A percentile compares a stretch with the other conserved stretches of the same genome.
Conservation (phyloP, 2,113 vertebrate genomes). For the Brachyhypopomus occidentalis region DNA sequence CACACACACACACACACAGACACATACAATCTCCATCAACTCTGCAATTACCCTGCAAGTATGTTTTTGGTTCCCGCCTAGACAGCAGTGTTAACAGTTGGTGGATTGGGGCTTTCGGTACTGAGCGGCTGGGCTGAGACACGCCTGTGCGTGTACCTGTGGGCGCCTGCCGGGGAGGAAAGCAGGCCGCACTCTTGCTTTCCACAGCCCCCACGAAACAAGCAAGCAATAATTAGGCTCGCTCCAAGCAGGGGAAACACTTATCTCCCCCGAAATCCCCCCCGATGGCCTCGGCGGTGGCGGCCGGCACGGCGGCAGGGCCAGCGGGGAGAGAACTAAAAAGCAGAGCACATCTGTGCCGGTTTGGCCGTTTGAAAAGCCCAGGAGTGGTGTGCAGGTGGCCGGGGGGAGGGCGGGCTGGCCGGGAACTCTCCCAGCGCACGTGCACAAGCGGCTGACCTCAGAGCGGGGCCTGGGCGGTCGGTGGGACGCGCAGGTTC, state of each 20-base stretch:
- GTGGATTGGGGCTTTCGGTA: conserved; percentile 12
- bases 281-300: conserved; percentile 37
- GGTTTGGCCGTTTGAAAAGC: conserved; percentile 22
- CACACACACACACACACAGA: not conserved
- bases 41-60: not conserved
- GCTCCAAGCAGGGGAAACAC: conserved; percentile 49
- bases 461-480: not conserved
- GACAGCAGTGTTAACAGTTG: conserved; percentile 1
- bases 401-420: not conserved
- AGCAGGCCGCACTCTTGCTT: conserved; percentile 28
- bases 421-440: not conserved
- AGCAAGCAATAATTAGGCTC: conserved; percentile 55
- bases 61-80: not conserved
- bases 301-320: not conserved
- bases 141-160: conserved; percentile 30
- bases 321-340: not conserved
- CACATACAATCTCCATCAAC: not conserved
- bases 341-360: conserved; percentile 32
- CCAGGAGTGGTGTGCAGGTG: not conserved
- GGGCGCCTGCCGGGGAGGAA: conserved; percentile 51
- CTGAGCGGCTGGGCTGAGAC: conserved; percentile 27
- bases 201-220: conserved; percentile 37
- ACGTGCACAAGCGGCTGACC: not conserved
- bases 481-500: too few relatives aligned
- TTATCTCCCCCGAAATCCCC: conserved; percentile 52